Evolutionary conservation across 2,113 vertebrate species (phyloP).

Genomic region (Neotragus pygmaeus): DNA sequence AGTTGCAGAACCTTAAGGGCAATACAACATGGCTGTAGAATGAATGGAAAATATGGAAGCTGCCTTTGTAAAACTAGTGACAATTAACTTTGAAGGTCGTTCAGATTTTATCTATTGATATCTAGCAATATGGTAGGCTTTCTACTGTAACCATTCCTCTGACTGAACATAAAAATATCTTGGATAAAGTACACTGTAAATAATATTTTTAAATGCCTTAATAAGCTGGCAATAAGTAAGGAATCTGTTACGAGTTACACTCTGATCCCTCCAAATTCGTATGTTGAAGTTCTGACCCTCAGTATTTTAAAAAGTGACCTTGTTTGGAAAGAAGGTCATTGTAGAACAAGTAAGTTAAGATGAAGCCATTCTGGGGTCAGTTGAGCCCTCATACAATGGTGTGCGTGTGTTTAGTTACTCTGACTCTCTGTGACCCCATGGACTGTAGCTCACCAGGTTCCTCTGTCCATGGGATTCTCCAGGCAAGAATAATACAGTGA

Average conservation of each 20-base stretch:
- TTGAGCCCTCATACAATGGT: neutral
- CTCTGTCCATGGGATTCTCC: neutral
- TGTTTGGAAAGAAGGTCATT: neutral
- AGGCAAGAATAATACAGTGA: neutral
- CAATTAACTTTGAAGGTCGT: neutral
- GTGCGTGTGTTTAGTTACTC: neutral
- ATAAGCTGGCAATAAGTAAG: neutral
- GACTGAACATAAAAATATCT: neutral
- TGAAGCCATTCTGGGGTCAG: neutral
- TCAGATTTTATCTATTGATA: neutral
- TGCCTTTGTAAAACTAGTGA: neutral
- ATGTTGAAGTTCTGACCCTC: neutral
- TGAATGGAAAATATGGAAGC: neutral
- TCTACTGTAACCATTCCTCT: neutral
- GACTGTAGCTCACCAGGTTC: neutral
- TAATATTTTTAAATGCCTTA: neutral
- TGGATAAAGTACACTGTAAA: neutral
- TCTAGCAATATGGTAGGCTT: neutral
- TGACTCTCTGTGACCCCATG: neutral
- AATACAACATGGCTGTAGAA: neutral
- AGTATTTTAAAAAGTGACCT: neutral
- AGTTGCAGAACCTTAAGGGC: neutral
- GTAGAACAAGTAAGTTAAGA: neutral
- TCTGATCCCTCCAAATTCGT: neutral
- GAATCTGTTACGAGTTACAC: neutral